Evolutionary conservation across 2,888 invertebrate genomes (phyloP).

Genomic region (Campaea margaritaria): DNA sequence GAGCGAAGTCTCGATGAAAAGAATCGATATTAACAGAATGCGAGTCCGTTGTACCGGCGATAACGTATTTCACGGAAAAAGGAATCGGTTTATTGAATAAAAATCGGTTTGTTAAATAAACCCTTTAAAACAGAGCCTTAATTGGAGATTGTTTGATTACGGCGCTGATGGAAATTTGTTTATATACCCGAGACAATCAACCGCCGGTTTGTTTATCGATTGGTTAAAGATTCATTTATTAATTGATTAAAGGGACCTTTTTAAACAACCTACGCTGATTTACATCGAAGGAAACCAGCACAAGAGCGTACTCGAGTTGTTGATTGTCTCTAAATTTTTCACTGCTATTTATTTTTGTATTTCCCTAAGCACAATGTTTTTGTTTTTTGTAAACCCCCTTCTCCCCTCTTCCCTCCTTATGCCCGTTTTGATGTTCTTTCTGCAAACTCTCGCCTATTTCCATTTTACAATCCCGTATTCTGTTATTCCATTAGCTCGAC

Average conservation of each 20-base stretch:
- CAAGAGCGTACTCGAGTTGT: background rate
- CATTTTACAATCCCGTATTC: conserved; percentile 15
- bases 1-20: conserved; percentile 31
- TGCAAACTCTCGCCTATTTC: conserved; percentile 2
- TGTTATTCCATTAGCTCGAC: conserved; percentile 30
- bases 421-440: too few species aligned
- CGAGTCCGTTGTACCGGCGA: conserved; percentile 17
- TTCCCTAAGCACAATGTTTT: too few species aligned
- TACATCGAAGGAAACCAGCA: background rate
- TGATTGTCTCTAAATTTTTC: background rate
- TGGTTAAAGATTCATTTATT: background rate
- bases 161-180: conserved; percentile 9
- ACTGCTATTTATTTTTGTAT: too few species aligned
- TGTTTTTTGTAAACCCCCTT: too few species aligned
- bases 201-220: conserved; percentile 8
- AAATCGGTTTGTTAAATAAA: conserved; percentile 20
- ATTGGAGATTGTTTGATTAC: conserved; percentile 23
- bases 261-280: background rate
- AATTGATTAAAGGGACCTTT: background rate
- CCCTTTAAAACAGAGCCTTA: conserved; percentile 10
- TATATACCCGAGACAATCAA: conserved; percentile 13
- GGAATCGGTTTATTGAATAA: conserved; percentile 27
- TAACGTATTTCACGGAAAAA: conserved; percentile 24
- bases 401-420: too few species aligned
- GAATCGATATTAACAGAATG: conserved; percentile 35